Base-by-base conservation (phyloP, 1,140 invertebrate genomes). In the Trialeurodes vaporariorum region DNA sequence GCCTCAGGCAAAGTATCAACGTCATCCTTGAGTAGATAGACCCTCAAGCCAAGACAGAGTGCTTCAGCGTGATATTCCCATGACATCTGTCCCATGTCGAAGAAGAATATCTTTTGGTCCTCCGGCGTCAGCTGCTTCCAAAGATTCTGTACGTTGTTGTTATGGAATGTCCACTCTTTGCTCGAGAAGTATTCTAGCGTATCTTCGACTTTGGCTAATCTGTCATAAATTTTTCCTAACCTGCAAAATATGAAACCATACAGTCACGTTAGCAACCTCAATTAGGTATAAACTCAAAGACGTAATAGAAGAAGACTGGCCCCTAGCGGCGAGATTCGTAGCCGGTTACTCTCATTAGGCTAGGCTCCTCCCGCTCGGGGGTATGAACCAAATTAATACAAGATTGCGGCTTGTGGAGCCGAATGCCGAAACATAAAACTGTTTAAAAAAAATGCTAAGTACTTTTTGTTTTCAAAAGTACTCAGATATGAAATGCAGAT, bases 131-230 rank as follows among this genome's bases (percentile, higher is more conserved):
- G 73, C 24, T 82, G 83, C 1, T 76, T 73, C 73, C 85, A 81
- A 64, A 95, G 76, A n/a, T 74, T 72, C 17, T 84, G 77, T 0
- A 84, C 78, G 73, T 92, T 91, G 0, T 82, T 77, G 71, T 87
- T 87, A 23, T 81, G 76, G 72, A 92, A 91, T 34, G 82, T 81
- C 85, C 90, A 93, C 70, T 87, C 79, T 59, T 83, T 79, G 0
- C 81, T 80, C 23, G 85, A 84, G 74, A 93, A 93, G 74, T 86
- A 92, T 58, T 86, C 82, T 22, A 92, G 78, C 1, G 85, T 84
- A 22, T 80, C 79, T 24, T 85, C 83, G 64, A 90, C 86, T 74
- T 88, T 86, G 67, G 87, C 82, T 59, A 93, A 84, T 76, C 88
- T 89, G 23, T 81, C 81, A 72, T 92, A 91, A 12, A 89, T 84